Conservation (phyloP, 2,797 vertebrate species). For the Columba guinea region DNA sequence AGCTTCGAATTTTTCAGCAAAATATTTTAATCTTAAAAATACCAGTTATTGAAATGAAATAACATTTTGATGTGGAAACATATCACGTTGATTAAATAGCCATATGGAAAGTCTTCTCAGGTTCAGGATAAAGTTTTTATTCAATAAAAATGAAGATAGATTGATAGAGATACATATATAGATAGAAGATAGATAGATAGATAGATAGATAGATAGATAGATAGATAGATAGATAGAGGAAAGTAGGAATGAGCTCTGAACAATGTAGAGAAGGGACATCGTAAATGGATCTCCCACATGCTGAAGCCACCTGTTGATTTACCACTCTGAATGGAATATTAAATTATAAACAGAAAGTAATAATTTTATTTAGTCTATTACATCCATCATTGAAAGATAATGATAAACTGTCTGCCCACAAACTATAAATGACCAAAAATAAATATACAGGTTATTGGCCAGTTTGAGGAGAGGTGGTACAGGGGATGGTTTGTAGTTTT, state of each 20-base stretch:
- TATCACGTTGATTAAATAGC: background rate
- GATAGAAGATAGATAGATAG: background rate
- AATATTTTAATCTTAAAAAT: background rate
- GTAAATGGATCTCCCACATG: background rate
- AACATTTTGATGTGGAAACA: background rate
- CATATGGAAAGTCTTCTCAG: background rate
- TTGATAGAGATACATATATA: too few relatives aligned
- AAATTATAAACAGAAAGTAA: background rate
- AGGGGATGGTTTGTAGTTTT: background rate
- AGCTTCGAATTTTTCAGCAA: background rate
- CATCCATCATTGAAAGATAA: background rate
- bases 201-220: background rate
- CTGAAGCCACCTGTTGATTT: background rate
- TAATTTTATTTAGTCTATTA: background rate
- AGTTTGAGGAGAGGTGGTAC: rapidly evolving
- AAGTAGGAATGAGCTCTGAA: background rate
- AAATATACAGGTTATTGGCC: background rate
- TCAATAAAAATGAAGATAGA: background rate
- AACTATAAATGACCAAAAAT: background rate
- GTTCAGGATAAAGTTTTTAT: background rate
- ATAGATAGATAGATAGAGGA: background rate
- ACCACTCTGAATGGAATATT: background rate
- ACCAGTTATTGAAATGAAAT: background rate
- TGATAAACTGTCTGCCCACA: background rate
- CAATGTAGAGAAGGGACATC: background rate